Evolutionary conservation across 1,140 invertebrate species (phyloP), one percentile per base, ranked within the genome.

Genomic region (Artemia franciscana): DNA sequence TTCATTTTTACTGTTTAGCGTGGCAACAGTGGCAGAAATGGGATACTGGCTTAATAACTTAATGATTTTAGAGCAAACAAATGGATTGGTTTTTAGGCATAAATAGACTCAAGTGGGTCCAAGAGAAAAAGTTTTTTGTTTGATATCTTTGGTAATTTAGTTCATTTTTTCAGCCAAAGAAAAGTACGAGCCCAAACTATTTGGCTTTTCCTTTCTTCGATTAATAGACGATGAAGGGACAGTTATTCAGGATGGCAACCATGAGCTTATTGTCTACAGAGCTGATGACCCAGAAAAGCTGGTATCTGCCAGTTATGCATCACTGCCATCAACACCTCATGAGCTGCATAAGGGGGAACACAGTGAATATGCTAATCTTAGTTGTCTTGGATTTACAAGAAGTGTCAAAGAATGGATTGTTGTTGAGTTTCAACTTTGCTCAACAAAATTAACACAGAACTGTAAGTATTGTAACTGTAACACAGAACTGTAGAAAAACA

Each of bases 381-480:
- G 60, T 63, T 64, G 63, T 65, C 71, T 79, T 2, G 72, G 80
- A 24, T 93, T 88, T 69, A 80, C 81, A 51, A 78, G 85, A 66
- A 91, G 85, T 65, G 78, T 82, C 15, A 91, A 89, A 71, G 91
- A 96, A 73, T 78, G 79, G 4, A 82, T 91, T n/a, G 80, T 79
- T 24, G 78, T 95, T 1, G 80, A 80, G 63, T 92, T 91, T 0
- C 70, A 89, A 7, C 76, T 95, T 0, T 93, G 90, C 71, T 95
- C 91, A 26, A 95, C 91, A 15, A 96, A 96, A 74, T 75, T 95
- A 2, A 95, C 91, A 0, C 91, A 95, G 71, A 95, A 95, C 70
- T 81, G 85, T 86, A 73, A 72, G 72, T 58, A n/a, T n/a, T n/a
- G n/a, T n/a, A n/a, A n/a, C n/a, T n/a, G n/a, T n/a, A n/a, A n/a